These are phyloP conservation scores for Dexiosoma caninum DNA, from an alignment of 2,888 invertebrate species.

Conservation along the genomic window DNA sequence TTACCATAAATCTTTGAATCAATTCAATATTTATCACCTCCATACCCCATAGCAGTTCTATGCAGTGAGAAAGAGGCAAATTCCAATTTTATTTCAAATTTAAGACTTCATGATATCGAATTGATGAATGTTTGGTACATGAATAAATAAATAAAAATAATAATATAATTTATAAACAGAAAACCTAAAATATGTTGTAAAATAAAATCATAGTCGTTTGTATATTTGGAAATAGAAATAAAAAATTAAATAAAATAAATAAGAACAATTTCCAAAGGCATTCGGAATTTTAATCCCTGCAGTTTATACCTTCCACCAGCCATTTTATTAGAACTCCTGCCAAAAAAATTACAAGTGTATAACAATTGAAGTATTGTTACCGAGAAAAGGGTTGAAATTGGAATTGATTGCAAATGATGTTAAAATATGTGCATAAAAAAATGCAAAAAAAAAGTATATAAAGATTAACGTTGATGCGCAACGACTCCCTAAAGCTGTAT, in stretches of 20 bases:
- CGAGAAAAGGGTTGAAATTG: conserved; percentile 58
- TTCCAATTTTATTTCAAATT: conserved; percentile 31
- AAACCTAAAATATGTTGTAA: conserved; percentile 18
- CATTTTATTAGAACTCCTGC: conserved; percentile 27
- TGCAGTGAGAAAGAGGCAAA: background rate
- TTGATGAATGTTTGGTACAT: conserved; percentile 61
- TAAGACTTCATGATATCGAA: conserved; percentile 57
- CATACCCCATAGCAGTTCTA: background rate
- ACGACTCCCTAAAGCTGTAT: background rate
- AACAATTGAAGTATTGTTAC: conserved; percentile 70
- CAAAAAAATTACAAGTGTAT: conserved; percentile 68
- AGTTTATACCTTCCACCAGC: background rate
- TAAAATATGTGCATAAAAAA: conserved; percentile 50
- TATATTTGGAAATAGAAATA: background rate
- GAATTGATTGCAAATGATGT: conserved; percentile 62
- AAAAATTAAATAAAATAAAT: conserved; percentile 45
- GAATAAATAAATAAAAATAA: conserved; percentile 50
- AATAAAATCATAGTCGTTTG: conserved; percentile 49
- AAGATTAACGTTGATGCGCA: no score
- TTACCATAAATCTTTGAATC: conserved; percentile 29
- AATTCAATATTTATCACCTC: background rate
- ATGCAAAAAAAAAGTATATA: background rate
- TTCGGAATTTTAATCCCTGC: background rate
- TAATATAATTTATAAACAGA: conserved; percentile 36
- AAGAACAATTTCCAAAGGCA: conserved; percentile 35